Conservation (phyloP, 30 jellyfish, hydroid and myxozoan genomes). For the Clytia hemisphaerica region DNA sequence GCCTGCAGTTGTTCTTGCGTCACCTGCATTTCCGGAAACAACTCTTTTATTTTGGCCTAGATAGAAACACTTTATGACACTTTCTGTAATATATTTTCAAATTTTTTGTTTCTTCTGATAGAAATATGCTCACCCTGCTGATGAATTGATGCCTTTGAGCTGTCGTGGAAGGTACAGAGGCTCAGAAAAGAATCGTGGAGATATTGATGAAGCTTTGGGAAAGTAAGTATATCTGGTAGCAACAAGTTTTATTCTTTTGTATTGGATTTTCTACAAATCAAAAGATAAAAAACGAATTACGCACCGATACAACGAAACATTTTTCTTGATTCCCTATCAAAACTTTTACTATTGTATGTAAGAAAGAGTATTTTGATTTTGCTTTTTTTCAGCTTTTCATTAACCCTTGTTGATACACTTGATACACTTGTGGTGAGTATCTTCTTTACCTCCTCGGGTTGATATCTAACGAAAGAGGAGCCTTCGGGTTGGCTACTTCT, state of each 20-base stretch:
- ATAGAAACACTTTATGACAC: background rate
- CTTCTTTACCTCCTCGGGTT: background rate
- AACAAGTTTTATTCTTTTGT: no score
- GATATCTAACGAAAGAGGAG: background rate
- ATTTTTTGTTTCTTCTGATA: background rate
- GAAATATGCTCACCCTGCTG: slow-evolving; percentile 96
- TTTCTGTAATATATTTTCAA: background rate
- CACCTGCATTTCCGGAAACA: background rate
- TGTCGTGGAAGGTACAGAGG: slow-evolving; percentile 96
- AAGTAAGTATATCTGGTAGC: slow-evolving; percentile 71
- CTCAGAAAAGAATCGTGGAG: slow-evolving; percentile 89
- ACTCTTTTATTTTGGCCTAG: no score
- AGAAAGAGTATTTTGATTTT: background rate
- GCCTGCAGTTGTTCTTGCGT: no score
- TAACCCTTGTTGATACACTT: slow-evolving; percentile 90
- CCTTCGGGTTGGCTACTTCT: background rate
- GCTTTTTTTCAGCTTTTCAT: slow-evolving; percentile 54
- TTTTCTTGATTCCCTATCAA: background rate
- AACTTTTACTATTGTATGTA: background rate
- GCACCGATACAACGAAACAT: no score
- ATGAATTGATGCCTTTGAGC: slow-evolving; percentile 91
- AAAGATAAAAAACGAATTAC: no score
- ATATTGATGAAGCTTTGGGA: slow-evolving; percentile 87
- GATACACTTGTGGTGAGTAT: slow-evolving; percentile 97
- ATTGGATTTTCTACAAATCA: no score